These are phyloP conservation scores for Phalacrocorax pelagicus DNA, from an alignment of 2,113 vertebrate genomes.

Conservation along the genomic window DNA sequence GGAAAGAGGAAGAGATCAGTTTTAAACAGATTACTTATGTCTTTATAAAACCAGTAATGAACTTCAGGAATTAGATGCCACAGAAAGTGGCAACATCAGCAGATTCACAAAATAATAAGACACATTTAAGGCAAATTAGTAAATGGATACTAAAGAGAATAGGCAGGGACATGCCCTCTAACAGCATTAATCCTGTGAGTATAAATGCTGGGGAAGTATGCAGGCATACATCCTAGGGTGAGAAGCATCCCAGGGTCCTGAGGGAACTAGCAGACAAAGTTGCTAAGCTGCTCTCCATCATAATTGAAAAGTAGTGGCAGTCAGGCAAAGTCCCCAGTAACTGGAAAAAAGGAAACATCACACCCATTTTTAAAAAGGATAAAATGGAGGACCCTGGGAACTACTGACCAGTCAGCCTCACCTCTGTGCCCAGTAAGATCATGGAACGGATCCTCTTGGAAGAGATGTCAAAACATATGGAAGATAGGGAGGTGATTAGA, in stretches of 20 bases:
- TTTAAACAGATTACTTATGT: background rate
- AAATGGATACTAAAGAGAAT: background rate
- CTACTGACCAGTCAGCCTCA: background rate
- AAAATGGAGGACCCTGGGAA: background rate
- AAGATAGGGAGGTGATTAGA: background rate
- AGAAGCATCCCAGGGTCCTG: background rate
- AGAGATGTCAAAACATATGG: background rate
- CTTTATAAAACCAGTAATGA: background rate
- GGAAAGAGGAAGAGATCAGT: background rate
- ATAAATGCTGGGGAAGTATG: background rate
- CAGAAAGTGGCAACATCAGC: background rate
- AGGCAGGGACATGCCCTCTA: background rate
- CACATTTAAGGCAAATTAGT: background rate
- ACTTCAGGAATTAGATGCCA: background rate
- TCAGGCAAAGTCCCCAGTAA: background rate
- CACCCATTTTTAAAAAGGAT: fast-evolving
- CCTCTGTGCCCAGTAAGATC: background rate
- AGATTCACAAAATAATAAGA: background rate
- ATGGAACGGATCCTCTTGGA: background rate
- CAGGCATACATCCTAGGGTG: background rate
- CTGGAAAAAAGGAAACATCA: background rate
- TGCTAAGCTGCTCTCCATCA: background rate
- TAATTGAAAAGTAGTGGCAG: background rate
- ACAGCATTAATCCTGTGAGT: background rate
- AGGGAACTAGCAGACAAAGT: background rate